Base-by-base conservation (phyloP, 1,140 invertebrate species). In the Babylonia areolata region DNA sequence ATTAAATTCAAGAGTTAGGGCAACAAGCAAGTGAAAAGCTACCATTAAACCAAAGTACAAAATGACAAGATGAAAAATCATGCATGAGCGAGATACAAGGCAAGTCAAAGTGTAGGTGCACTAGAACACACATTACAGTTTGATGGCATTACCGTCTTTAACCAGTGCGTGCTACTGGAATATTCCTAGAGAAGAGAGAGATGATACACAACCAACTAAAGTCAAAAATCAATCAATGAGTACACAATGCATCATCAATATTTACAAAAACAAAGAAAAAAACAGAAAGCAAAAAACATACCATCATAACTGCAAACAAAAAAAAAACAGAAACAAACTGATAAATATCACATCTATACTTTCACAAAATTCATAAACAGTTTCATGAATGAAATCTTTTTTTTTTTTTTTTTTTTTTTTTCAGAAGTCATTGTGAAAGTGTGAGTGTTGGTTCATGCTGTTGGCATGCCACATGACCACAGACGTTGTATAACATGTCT, bases 161-260 rank as follows among this genome's bases (percentile, higher is more conserved):
- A 84, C 87, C 84, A 88, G 64, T 88, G 84, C 31, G 87, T 78
- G 58, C 87, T 88, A 85, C 58, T 82, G 37, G 84, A 17, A 83
- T 69, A 88, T 23, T 85, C 87, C 87, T 88, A 86, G 58, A 77
- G 31, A 79, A 81, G 82, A 85, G 77, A 35, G 51, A 81, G 69
- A 35, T 23, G 31, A 71, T 81, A 79, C n/a, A 80, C 73, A 81
- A 23, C 51, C 51, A 69, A 81, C 58, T 64, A 64, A 64, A 64
- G 58, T 64, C 58, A 64, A n/a, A 51, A 64, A 64, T 0, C 58
- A 64, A 11, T 64, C 58, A 64, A 12, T 64, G 20, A 23, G 23
- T n/a, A 23, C 58, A 64, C 28, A 64, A 64, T 64, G 58, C 58
- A 64, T 64, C 28, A 64, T 64, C 58, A n/a, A 64, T 23, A 64